These are phyloP conservation scores for Aphelocoma californica DNA, from an alignment of 2,797 vertebrate species.

Conservation along the genomic window DNA sequence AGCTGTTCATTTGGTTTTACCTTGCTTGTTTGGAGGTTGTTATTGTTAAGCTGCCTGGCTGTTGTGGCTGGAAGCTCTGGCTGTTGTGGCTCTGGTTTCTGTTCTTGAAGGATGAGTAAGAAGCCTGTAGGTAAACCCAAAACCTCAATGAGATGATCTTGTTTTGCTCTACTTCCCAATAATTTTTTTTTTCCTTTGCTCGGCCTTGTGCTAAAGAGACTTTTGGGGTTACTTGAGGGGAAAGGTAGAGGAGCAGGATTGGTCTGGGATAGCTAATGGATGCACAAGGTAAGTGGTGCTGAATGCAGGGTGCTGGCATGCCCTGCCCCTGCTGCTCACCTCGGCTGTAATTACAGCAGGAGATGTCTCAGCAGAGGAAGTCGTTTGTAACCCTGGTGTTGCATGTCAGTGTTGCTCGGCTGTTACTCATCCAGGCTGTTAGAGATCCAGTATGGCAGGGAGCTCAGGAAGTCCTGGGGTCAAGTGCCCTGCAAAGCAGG, in stretches of 20 bases:
- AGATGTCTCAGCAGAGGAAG: constrained; percentile 32
- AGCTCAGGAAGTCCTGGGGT: constrained; percentile 44
- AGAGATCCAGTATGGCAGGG: constrained; percentile 18
- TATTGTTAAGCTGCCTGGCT: not conserved
- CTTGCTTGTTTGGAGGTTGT: not conserved
- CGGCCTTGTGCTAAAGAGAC: not conserved
- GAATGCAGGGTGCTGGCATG: accelerated
- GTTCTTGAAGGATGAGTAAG: not conserved
- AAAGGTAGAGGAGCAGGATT: not conserved
- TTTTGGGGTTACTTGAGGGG: not conserved
- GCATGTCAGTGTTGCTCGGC: not conserved
- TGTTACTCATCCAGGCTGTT: constrained; percentile 23
- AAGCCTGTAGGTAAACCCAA: not conserved
- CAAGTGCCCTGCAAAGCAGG: constrained; percentile 1
- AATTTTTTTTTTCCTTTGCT: not conserved
- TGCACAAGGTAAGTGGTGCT: not conserved
- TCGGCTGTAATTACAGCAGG: not conserved
- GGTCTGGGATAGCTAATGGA: not conserved
- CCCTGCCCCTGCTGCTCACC: not conserved
- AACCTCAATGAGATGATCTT: not conserved
- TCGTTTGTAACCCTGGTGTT: constrained; percentile 32
- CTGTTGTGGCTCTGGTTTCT: not conserved
- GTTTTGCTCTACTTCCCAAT: not conserved
- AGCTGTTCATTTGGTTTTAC: not conserved
- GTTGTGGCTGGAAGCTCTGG: not conserved